A percentile compares a stretch with the other conserved stretches of the same genome.
These are phyloP conservation scores for Ctenoplectra terminalis DNA, from an alignment of 1,140 invertebrate species.

Conservation along the genomic window DNA sequence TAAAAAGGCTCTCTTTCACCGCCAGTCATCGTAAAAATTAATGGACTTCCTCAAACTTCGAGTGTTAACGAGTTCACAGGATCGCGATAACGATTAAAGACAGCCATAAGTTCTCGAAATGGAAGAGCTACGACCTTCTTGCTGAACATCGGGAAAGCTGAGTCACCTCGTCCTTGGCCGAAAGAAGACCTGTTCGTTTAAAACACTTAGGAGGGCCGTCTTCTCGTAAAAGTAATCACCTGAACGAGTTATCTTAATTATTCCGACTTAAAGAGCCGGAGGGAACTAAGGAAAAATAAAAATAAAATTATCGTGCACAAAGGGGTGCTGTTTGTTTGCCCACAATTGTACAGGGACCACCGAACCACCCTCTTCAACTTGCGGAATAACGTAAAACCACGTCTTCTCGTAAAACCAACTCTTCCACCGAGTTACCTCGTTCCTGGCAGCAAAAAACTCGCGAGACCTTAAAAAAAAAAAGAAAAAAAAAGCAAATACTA, in stretches of 20 bases:
- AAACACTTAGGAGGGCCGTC: too few relatives aligned
- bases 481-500: background rate
- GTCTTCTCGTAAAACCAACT: background rate
- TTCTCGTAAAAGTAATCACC: background rate
- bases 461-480: background rate
- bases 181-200: background rate
- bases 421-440: background rate
- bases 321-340: background rate
- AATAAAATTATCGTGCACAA: background rate
- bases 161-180: background rate
- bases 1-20: background rate
- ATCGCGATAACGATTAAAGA: background rate
- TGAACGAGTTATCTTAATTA: background rate
- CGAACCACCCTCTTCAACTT: background rate
- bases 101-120: background rate
- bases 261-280: background rate
- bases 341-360: background rate
- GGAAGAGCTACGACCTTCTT: background rate
- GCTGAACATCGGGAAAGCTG: too few relatives aligned
- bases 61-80: background rate
- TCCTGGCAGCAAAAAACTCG: background rate
- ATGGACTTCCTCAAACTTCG: background rate
- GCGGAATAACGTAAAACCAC: background rate
- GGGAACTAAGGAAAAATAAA: background rate
- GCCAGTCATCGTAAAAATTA: constrained; percentile 1